Base-by-base conservation (phyloP, 2,888 invertebrate genomes). In the Laothoe populi region DNA sequence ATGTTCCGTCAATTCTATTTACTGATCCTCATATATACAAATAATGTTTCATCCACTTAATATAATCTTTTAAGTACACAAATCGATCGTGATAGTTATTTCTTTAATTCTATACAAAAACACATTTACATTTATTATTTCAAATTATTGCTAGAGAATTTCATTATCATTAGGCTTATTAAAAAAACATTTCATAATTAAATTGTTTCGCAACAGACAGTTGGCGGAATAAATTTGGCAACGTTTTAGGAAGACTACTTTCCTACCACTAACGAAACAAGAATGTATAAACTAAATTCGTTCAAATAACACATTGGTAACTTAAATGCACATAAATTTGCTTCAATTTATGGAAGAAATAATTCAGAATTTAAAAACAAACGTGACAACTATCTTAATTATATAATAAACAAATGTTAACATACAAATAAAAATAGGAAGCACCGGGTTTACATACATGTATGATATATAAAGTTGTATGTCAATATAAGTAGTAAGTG, bases 161-260 rank as follows among this genome's bases (percentile, higher is more conserved):
- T 90, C 81, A 81, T 91, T 92, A 87, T 84, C 70, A 88, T 90
- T 90, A 90, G 73, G 79, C 88, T 90, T 90, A 74, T 60, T 62
- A 38, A 45, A 61, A 60, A 42, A 74, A 72, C 86, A 80, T 77
- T 72, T 83, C 84, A 86, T 83, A 87, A 82, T 82, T 86, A 86
- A 83, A 84, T 85, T 79, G 87, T 87, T 86, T 87, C 88, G 88
- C 89, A 88, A 87, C 87, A 88, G 86, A 89, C 78, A 86, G 89
- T 91, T 90, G 88, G 89, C 90, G 87, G 87, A 85, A 81, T 83
- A 80, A 88, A 90, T 92, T 92, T 92, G 92, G 92, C 92, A 92
- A 91, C 90, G 89, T 90, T 92, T 53, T 81, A 88, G 91, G 92
- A 92, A 92, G 92, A 92, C 92, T 91, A 91, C 90, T 90, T 88